Base-by-base conservation (phyloP, 2,113 vertebrate genomes). In the Oncorhynchus keta region DNA sequence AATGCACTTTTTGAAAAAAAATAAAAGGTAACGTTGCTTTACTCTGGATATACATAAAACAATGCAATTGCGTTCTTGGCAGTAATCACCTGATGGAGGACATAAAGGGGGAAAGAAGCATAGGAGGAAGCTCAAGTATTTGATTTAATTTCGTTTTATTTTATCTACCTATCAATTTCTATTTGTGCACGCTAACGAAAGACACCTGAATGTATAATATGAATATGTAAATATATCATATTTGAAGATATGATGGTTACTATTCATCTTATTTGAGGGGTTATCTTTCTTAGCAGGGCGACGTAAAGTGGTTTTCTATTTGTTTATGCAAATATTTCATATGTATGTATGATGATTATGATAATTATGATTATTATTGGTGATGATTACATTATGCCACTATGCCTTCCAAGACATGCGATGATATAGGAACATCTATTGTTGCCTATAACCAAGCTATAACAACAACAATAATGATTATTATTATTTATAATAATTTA, bases 1-100 rank as follows among this genome's bases (percentile, higher is more conserved):
- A 95, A 95, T 95, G 96, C 96, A 98, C 97, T 97, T 98, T 97
- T 95, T 0, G 1, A 8, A 35, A 35, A 35, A 8, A 35, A 95
- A 94, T 92, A 92, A 93, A 92, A 92, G 84, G 76, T 84, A 92
- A 81, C 76, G 89, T 80, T 24, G 77, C 59, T 80, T 70, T 32
- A 68, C 57, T 82, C 78, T 39, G 71, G 75, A 74, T 65, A 45
- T 45, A 45, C 9, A 45, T 45, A 51, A 55, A 22, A 68, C 6
- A 30, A 75, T 49, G 9, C 57, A n/a, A 67, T 26, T 9, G 39
- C 39, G 39, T 72, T 1, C 61, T 68, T 16, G 61, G 45, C 48
- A 57, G 16, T 2, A 12, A 72, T 49, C 55, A 35, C 4, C 26
- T 18, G 7, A 22, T 62, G 59, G 8, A 62, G n/a, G 4, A 22